Evolutionary conservation across 2,113 vertebrate genomes (phyloP).

Genomic region (Shinisaurus crocodilurus): DNA sequence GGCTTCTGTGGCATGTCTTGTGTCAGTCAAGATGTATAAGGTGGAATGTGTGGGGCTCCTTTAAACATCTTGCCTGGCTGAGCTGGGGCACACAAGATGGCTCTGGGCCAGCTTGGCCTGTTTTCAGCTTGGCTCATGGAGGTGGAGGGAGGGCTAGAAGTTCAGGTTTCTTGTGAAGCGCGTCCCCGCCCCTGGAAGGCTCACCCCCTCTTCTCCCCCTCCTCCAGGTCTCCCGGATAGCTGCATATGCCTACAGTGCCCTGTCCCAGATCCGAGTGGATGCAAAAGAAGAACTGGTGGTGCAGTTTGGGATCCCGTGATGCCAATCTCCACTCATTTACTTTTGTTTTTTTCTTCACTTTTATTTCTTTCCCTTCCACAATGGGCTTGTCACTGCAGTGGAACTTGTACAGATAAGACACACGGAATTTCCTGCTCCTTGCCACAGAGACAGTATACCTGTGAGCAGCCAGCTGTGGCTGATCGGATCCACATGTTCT

Average conservation of each 20-base stretch:
- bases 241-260: slow-evolving; percentile 94
- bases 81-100: not conserved
- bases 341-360: slow-evolving; percentile 39
- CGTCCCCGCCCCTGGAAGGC: too few relatives aligned
- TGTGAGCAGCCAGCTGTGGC: fast-evolving
- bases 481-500: not conserved
- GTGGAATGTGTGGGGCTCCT: too few relatives aligned
- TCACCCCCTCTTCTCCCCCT: not conserved
- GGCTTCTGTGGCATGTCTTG: too few relatives aligned
- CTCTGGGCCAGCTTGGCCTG: not conserved
- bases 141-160: too few relatives aligned
- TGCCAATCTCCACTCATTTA: slow-evolving; percentile 32
- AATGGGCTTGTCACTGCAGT: slow-evolving; percentile 35
- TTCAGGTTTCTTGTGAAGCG: too few relatives aligned
- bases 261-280: slow-evolving; percentile 97
- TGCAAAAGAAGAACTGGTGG: slow-evolving; percentile 95
- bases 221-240: slow-evolving; percentile 90
- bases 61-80: too few relatives aligned
- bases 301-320: slow-evolving; percentile 97
- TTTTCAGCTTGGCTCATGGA: too few relatives aligned
- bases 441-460: slow-evolving; percentile 27
- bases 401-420: slow-evolving; percentile 57
- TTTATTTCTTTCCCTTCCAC: slow-evolving; percentile 52
- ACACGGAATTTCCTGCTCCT: slow-evolving; percentile 62
- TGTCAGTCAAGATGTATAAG: too few relatives aligned